Conservation (phyloP, 2,113 vertebrate species). For the Alces alces region DNA sequence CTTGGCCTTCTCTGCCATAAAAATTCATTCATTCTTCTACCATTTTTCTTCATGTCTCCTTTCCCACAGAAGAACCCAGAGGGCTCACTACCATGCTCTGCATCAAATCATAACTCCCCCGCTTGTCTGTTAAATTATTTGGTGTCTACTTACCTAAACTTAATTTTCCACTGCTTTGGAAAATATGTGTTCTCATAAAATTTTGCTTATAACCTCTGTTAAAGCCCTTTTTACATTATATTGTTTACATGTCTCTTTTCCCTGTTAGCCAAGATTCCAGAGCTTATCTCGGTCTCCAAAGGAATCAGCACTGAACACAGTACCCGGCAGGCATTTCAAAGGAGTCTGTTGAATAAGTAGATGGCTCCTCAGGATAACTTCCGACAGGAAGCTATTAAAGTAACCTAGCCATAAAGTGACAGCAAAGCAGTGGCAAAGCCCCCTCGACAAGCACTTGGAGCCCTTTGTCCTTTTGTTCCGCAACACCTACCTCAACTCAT, state of each 20-base stretch:
- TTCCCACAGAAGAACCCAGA: background rate
- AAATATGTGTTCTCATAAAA: background rate
- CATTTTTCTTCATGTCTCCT: background rate
- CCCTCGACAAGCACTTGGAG: background rate
- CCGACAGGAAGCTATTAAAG: background rate
- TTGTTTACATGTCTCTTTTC: background rate
- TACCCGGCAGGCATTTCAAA: background rate
- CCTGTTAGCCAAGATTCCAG: background rate
- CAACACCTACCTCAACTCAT: background rate
- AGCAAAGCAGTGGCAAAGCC: background rate
- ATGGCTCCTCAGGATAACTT: background rate
- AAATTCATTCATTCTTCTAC: background rate
- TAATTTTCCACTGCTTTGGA: background rate
- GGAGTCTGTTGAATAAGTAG: background rate
- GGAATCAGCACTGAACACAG: background rate
- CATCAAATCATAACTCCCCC: background rate
- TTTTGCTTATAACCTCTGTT: background rate
- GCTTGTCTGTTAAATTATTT: background rate
- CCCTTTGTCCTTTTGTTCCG: background rate
- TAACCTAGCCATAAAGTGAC: background rate
- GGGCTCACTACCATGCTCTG: background rate
- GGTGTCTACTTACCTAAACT: background rate
- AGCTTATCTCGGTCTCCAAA: background rate
- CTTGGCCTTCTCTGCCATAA: background rate
- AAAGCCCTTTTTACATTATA: background rate